These are phyloP conservation scores for Parus major DNA, from an alignment of 2,113 vertebrate genomes.

Conservation along the genomic window DNA sequence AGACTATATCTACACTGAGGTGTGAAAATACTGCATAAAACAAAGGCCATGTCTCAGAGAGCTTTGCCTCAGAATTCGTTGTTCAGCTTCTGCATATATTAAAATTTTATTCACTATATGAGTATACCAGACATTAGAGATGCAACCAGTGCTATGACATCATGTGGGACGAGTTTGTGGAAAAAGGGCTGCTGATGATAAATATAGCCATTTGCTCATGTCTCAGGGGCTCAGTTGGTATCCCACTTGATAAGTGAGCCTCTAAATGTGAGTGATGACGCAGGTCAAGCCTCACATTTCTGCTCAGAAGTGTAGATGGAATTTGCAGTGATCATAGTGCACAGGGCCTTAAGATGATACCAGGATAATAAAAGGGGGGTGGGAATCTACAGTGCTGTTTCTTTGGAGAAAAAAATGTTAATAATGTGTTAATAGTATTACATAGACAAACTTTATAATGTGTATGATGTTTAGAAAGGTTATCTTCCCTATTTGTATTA, in stretches of 20 bases:
- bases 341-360: neutral
- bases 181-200: constrained; percentile 5
- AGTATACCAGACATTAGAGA: neutral
- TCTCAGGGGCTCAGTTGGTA: neutral
- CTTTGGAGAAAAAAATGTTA: neutral
- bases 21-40: neutral
- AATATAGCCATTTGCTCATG: constrained; percentile 36
- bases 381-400: neutral
- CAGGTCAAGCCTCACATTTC: constrained; percentile 10
- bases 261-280: constrained; percentile 7
- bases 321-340: neutral
- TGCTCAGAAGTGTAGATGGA: neutral
- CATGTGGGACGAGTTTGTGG: constrained; percentile 8
- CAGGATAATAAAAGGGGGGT: neutral
- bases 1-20: neutral
- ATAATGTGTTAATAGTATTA: neutral
- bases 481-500: neutral
- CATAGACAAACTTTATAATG: neutral
- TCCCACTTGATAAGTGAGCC: neutral
- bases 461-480: neutral
- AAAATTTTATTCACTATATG: neutral
- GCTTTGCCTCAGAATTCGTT: neutral
- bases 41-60: neutral
- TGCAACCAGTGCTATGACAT: neutral
- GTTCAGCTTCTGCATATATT: neutral